These are phyloP conservation scores for Thalpophila matura DNA, from an alignment of 2,888 invertebrate genomes.

Conservation along the genomic window DNA sequence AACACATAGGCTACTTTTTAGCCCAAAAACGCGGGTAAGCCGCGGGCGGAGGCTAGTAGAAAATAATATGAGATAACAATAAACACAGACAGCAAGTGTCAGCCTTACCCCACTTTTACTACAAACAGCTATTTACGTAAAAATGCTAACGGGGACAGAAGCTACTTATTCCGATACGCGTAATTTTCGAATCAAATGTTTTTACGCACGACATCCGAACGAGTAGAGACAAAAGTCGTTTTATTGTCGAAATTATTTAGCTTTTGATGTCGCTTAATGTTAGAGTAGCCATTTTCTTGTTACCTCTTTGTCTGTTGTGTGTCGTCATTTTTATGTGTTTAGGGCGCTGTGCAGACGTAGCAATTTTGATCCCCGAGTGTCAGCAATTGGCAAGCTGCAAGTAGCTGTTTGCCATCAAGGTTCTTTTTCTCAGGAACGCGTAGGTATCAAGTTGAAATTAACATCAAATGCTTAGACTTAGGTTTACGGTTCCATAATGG, in stretches of 20 bases:
- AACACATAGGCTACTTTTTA: too few species aligned
- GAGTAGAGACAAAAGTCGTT: slow-evolving; percentile 20
- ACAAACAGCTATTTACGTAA: slow-evolving; percentile 29
- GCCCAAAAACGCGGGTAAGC: background rate
- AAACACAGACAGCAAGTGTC: slow-evolving; percentile 29
- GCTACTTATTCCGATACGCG: slow-evolving; percentile 24
- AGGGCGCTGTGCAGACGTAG: too few species aligned
- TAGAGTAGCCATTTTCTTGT: background rate
- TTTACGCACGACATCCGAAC: slow-evolving; percentile 31
- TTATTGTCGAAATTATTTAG: slow-evolving; percentile 22
- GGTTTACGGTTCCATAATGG: too few species aligned
- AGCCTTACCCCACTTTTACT: slow-evolving; percentile 22
- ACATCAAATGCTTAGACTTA: too few species aligned
- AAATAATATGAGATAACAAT: slow-evolving; percentile 40
- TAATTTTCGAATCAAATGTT: slow-evolving; percentile 39
- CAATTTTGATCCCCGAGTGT: too few species aligned
- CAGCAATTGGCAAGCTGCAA: too few species aligned
- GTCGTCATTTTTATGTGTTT: background rate
- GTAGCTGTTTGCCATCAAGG: too few species aligned
- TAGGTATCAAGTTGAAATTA: too few species aligned
- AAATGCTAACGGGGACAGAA: slow-evolving; percentile 27
- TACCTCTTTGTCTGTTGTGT: slow-evolving; percentile 7
- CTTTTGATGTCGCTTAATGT: slow-evolving; percentile 6
- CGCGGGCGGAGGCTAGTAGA: too few species aligned
- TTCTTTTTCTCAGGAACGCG: too few species aligned